Evolutionary conservation across 2,888 invertebrate genomes (phyloP).

Genomic region (Ramazzottius varieornatus): DNA sequence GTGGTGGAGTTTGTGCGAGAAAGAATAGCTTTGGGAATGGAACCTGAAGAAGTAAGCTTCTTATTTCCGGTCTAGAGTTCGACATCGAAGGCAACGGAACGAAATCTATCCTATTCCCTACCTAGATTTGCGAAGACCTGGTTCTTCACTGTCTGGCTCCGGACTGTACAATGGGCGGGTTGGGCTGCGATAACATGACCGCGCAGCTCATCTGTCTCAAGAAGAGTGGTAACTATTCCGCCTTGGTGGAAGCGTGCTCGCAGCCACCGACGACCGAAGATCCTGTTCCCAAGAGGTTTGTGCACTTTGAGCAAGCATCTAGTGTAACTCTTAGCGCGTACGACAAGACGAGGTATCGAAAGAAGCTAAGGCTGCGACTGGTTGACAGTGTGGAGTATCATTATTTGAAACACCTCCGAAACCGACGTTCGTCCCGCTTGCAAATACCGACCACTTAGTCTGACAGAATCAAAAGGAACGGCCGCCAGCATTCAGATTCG

Average conservation of each 20-base stretch:
- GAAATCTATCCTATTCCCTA: too few relatives aligned
- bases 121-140: conserved; percentile 64
- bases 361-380: too few relatives aligned
- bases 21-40: conserved; percentile 48
- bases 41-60: conserved; percentile 46
- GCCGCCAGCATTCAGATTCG: too few relatives aligned
- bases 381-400: too few relatives aligned
- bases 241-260: conserved; percentile 20
- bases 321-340: background rate
- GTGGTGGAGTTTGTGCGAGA: conserved; percentile 65
- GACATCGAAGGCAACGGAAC: too few relatives aligned
- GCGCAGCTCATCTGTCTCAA: conserved; percentile 60
- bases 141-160: conserved; percentile 85
- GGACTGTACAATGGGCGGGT: conserved; percentile 79
- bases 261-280: conserved; percentile 6
- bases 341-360: too few relatives aligned
- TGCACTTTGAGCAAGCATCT: too few relatives aligned
- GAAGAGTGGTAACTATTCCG: conserved; percentile 24
- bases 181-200: conserved; percentile 98
- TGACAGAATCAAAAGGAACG: too few relatives aligned
- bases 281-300: background rate
- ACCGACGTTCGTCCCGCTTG: too few relatives aligned
- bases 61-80: too few relatives aligned
- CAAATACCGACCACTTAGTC: too few relatives aligned
- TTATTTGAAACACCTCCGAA: too few relatives aligned